These are phyloP conservation scores for Sinocyclocheilus anophthalmus DNA, from an alignment of 2,113 vertebrate genomes.

Conservation along the genomic window DNA sequence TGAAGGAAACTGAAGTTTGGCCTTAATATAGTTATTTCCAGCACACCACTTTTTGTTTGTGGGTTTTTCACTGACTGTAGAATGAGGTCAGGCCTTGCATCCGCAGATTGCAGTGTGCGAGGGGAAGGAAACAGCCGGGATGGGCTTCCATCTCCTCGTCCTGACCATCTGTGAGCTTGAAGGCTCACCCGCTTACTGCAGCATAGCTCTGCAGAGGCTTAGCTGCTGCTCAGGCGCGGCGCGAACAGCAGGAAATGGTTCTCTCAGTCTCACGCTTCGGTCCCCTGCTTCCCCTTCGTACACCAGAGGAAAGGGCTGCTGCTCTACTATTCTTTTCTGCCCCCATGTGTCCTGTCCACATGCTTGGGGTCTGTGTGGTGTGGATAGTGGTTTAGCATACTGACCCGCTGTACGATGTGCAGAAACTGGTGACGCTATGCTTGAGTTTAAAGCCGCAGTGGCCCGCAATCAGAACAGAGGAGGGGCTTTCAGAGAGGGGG, in stretches of 20 bases:
- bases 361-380: neutral
- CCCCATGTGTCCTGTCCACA: constrained; percentile 28
- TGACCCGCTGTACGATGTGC: constrained; percentile 6
- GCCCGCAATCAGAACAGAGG: constrained; percentile 31
- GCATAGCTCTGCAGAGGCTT: constrained; percentile 66
- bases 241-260: constrained; percentile 38
- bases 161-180: constrained; percentile 46
- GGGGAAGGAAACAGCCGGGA: constrained; percentile 53
- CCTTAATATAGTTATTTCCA: constrained; percentile 28
- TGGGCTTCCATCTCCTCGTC: constrained; percentile 42
- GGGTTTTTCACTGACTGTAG: constrained; percentile 23
- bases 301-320: neutral
- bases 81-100: constrained; percentile 52
- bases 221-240: constrained; percentile 35
- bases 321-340: neutral
- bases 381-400: neutral
- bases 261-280: neutral
- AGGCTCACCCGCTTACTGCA: constrained; percentile 31
- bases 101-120: constrained; percentile 34
- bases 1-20: constrained; percentile 6
- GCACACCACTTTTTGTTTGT: neutral
- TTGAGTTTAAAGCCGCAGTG: constrained; percentile 54
- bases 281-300: neutral
- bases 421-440: constrained; percentile 55
- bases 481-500: neutral